phyloP scores from a whole-genome alignment of 2,888 invertebrate genomes.

The Hirtodrosophila histrioides region DNA sequence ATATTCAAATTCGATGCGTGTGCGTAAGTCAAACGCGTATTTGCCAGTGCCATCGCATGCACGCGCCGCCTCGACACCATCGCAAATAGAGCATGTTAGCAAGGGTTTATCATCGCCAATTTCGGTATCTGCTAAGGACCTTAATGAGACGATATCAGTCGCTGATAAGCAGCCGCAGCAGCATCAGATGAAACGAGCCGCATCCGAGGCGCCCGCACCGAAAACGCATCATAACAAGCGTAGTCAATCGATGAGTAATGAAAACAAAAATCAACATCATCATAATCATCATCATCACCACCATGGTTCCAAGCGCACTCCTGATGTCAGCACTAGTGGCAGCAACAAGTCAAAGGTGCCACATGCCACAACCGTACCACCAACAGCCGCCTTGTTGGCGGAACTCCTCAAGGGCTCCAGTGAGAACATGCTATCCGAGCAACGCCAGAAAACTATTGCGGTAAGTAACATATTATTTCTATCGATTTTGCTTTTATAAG shows the following conservation, averaged over 20 bases:
- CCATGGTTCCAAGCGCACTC: slow-evolving; percentile 74
- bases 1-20: slow-evolving; percentile 82
- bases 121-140: slow-evolving; percentile 58
- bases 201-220: slow-evolving; percentile 78
- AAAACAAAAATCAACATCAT: slow-evolving; percentile 38
- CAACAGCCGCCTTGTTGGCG: slow-evolving; percentile 89
- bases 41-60: slow-evolving; percentile 83
- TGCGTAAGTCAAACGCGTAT: slow-evolving; percentile 81
- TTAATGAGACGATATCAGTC: slow-evolving; percentile 44
- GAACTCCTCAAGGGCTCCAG: slow-evolving; percentile 92
- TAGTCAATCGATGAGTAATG: slow-evolving; percentile 81
- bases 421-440: slow-evolving; percentile 88
- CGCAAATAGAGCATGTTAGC: slow-evolving; percentile 82
- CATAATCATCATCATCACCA: slow-evolving; percentile 51
- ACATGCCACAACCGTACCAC: slow-evolving; percentile 65
- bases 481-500: too few relatives aligned
- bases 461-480: slow-evolving; percentile 67
- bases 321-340: slow-evolving; percentile 59
- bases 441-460: slow-evolving; percentile 83
- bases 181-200: slow-evolving; percentile 79
- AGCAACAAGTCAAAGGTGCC: slow-evolving; percentile 51
- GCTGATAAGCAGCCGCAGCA: slow-evolving; percentile 47
- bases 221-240: slow-evolving; percentile 81
- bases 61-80: slow-evolving; percentile 84
- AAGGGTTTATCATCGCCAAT: slow-evolving; percentile 41